Evolutionary conservation across 2,888 invertebrate species (phyloP), one percentile per base, ranked within the genome.

Genomic region (Arctia plantaginis): DNA sequence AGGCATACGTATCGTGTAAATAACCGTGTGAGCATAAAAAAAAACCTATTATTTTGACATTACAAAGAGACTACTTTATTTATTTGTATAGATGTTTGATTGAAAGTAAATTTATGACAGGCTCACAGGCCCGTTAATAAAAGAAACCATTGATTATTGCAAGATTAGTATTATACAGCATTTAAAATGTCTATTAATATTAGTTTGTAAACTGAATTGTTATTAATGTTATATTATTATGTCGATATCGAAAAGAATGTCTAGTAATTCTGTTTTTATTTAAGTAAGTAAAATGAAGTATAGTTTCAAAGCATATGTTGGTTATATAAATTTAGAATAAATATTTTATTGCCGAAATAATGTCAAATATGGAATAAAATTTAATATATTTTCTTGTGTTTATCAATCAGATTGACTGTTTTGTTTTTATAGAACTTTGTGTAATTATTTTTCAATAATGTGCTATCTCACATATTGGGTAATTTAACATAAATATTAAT

Each of bases 101-200:
- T 51, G 51, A 55, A 55, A 51, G 23, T 20, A 51, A 51, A 7
- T 51, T 23, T 51, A 8, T 39, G 39, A n/a, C 51, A 3, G 51
- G 20, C 23, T 55, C 2, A 47, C 20, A 47, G 6, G 18, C 6
- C 20, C 18, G 59, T 59, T 27, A 13, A 59, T n/a, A 59, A 51
- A 15, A 67, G 20, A 20, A 39, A 39, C 20, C 51, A 55, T 73
- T 51, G 65, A 41, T 64, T 33, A 62, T 62, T 47, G 20, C 51
- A 51, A 41, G 20, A 70, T 65, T 80, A 80, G 77, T 79, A 78
- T 80, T 77, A 82, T 69, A 73, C 79, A 76, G 79, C 78, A 79
- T 82, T 82, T 78, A 78, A 73, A 71, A 76, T 68, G 69, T 78
- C 39, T 79, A 82, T 71, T 66, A 68, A 75, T 74, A 71, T 80